Conservation (phyloP, 2,113 vertebrate genomes). For the Megaleporinus macrocephalus region DNA sequence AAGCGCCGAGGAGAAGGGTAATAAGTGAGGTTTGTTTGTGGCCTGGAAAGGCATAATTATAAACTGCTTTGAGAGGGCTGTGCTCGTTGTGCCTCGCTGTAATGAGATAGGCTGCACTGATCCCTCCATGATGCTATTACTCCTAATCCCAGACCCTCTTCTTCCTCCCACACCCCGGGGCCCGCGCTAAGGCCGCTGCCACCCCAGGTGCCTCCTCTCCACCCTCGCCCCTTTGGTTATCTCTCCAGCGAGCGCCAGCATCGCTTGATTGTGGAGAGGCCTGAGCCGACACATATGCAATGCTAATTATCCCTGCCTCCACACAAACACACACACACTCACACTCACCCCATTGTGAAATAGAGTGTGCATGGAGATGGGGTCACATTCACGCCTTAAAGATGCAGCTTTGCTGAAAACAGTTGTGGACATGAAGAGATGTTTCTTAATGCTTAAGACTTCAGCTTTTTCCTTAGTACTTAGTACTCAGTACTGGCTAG, state of each 20-base stretch:
- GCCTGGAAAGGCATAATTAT: conserved; percentile 72
- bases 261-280: conserved; percentile 48
- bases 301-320: conserved; percentile 28
- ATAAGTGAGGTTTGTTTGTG: conserved; percentile 74
- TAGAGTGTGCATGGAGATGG: not conserved
- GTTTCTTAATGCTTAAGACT: too few relatives aligned
- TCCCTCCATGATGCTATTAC: conserved; percentile 72
- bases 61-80: conserved; percentile 70
- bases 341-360: not conserved
- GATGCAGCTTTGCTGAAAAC: conserved; percentile 8
- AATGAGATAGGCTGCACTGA: conserved; percentile 74
- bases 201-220: conserved; percentile 74
- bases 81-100: conserved; percentile 65
- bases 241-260: not conserved
- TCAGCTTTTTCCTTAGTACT: too few relatives aligned
- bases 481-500: too few relatives aligned
- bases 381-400: conserved; percentile 9
- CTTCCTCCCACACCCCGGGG: conserved; percentile 69
- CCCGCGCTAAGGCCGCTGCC: conserved; percentile 63
- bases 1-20: conserved; percentile 60
- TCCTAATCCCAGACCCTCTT: conserved; percentile 66
- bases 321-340: not conserved
- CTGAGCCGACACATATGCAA: conserved; percentile 27
- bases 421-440: too few relatives aligned
- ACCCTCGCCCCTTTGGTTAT: conserved; percentile 56